Conservation (phyloP, 2,888 invertebrate genomes). For the Eumerus sabulonum region DNA sequence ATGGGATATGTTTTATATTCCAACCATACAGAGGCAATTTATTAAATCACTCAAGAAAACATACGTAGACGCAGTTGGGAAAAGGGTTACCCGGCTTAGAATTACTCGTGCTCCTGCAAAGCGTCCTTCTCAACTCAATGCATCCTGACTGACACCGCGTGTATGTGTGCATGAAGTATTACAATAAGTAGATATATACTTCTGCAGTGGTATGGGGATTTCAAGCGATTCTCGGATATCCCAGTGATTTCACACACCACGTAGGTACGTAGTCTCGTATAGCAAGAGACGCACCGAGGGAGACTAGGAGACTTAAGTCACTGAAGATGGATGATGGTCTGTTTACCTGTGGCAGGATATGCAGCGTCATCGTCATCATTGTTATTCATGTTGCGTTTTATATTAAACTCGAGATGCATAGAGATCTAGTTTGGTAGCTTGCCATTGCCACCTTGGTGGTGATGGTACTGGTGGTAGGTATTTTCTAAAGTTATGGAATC, state of each 20-base stretch:
- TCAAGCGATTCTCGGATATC: too few species aligned
- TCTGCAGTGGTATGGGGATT: too few species aligned
- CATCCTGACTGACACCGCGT: constrained; percentile 50
- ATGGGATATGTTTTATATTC: constrained; percentile 62
- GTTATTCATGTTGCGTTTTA: constrained; percentile 65
- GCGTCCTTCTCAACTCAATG: constrained; percentile 36
- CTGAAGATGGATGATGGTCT: constrained; percentile 61
- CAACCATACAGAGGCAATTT: constrained; percentile 67
- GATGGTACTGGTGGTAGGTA: too few species aligned
- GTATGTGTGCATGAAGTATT: not conserved
- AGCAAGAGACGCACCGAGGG: not conserved
- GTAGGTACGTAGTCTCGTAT: too few species aligned
- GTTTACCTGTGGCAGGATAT: constrained; percentile 65
- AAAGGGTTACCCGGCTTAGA: constrained; percentile 56
- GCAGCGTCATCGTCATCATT: constrained; percentile 58
- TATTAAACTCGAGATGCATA: constrained; percentile 60
- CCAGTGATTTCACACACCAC: constrained; percentile 21
- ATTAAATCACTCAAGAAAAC: constrained; percentile 69
- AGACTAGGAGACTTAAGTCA: constrained; percentile 53
- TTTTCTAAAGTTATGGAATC: too few species aligned
- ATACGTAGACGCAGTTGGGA: constrained; percentile 66
- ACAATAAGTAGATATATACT: too few species aligned
- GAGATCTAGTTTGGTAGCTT: not conserved
- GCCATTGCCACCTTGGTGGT: too few species aligned
- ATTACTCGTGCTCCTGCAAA: constrained; percentile 28